phyloP scores from a whole-genome alignment of 2,888 invertebrate species.

The Anticlea derivata region DNA sequence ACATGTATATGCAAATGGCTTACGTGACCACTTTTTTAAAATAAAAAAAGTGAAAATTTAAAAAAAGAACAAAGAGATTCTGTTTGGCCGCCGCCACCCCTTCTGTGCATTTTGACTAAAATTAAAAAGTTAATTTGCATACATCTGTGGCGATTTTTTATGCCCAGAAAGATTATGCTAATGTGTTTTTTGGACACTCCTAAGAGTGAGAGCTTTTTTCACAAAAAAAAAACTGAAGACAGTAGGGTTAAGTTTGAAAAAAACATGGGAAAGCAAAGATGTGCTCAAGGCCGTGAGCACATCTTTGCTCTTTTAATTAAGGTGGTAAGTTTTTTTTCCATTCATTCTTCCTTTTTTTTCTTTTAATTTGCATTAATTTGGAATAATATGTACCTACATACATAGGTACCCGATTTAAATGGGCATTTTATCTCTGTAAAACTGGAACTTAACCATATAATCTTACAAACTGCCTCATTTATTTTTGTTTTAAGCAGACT shows the following conservation, averaged over 20 bases:
- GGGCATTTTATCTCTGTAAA: not conserved
- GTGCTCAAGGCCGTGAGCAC: conserved; percentile 48
- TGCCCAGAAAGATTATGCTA: conserved; percentile 70
- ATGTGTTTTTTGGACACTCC: conserved; percentile 77
- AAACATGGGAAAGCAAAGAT: conserved; percentile 26
- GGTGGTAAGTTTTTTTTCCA: no score
- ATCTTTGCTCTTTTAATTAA: no score
- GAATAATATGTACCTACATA: no score
- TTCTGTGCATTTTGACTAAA: conserved; percentile 41
- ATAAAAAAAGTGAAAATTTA: conserved; percentile 43
- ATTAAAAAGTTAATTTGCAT: conserved; percentile 69
- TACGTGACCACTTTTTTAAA: conserved; percentile 76
- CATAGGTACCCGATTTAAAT: no score
- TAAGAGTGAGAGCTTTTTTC: conserved; percentile 58
- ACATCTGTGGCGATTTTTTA: conserved; percentile 76
- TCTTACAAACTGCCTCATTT: no score
- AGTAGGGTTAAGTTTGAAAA: conserved; percentile 40
- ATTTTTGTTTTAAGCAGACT: no score
- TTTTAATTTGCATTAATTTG: no score
- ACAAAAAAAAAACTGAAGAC: conserved; percentile 45
- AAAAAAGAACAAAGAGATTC: conserved; percentile 54
- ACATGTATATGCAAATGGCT: conserved; percentile 58
- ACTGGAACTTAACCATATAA: no score
- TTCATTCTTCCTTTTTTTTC: no score
- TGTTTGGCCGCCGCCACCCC: conserved; percentile 60